Percentiles rank a stretch among this genome's conserved stretches.
Conservation (phyloP, 2,888 invertebrate genomes). For the Cerastis leucographa region DNA sequence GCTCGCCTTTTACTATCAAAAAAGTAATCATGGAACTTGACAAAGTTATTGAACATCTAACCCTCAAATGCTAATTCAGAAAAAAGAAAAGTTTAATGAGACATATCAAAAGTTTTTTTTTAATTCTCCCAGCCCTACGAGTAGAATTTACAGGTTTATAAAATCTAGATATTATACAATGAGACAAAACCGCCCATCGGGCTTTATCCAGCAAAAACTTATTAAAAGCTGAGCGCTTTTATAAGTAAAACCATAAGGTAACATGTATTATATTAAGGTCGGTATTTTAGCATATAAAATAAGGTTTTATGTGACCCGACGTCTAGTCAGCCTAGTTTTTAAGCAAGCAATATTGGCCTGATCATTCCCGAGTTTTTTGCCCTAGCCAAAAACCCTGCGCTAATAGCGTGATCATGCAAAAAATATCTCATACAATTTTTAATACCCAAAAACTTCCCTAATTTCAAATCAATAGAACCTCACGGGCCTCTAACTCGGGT, state of each 20-base stretch:
- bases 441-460: conserved; percentile 24
- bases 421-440: conserved; percentile 30
- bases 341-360: neutral
- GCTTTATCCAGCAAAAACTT: conserved; percentile 40
- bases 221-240: conserved; percentile 16
- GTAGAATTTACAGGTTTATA: neutral
- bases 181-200: neutral
- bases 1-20: too few species aligned
- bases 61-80: too few species aligned
- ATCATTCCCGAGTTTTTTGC: neutral
- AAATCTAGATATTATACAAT: conserved; percentile 4
- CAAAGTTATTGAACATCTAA: too few species aligned
- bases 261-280: neutral
- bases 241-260: conserved; percentile 23
- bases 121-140: too few species aligned
- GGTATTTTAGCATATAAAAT: conserved; percentile 19
- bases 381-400: neutral
- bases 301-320: neutral
- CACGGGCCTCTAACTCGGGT: conserved; percentile 55
- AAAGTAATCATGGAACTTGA: too few species aligned
- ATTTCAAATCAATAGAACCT: conserved; percentile 52
- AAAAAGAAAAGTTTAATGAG: too few species aligned
- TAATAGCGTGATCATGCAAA: conserved; percentile 6
- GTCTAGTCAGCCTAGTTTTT: neutral
- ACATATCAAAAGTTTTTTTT: too few species aligned